Evolutionary conservation across 2,113 vertebrate genomes (phyloP), one percentile per base, ranked within the genome.

Genomic region (Epinephelus lanceolatus): DNA sequence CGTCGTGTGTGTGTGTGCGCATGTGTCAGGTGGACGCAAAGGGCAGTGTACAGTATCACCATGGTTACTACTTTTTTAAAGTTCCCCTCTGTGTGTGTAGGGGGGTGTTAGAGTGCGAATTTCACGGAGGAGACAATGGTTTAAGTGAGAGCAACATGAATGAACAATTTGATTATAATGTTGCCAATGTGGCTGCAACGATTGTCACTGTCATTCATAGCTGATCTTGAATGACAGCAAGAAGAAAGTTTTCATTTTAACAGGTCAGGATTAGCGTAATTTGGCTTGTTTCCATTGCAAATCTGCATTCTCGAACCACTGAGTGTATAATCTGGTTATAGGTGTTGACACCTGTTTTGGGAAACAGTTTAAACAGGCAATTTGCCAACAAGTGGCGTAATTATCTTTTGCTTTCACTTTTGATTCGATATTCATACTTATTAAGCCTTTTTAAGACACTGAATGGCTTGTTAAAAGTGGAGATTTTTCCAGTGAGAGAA

Each of bases 1-100:
- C 0, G 3, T 60, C 76, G 2, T 65, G 30, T 56, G 51, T 76
- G 27, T 57, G 42, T 75, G 53, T 78, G 51, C 73, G 51, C 17
- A 27, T 51, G n/a, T 25, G 70, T 79, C 18, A 10, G 53, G 73
- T 65, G 77, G 73, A 68, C 69, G 57, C 19, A n/a, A 76, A 71
- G 53, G 81, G 80, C 71, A 74, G 51, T 71, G 82, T 63, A 53
- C 40, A 81, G 19, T 69, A 76, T 92, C 55, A 40, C 89, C 91
- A 93, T 94, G 92, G 92, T 88, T 78, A 91, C 86, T 56, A 65
- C 79, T 84, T 89, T 86, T 62, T 72, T 21, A 47, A 86, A 74
- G 71, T 85, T 84, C 51, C 55, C 60, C 49, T 33, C 33, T 78
- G 59, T n/a, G 70, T 23, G 72, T 71, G 74, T 67, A 6, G 37